These are phyloP conservation scores for Palythoa grandiflora DNA, from an alignment of 92 coral and sea anemone species.

Conservation along the genomic window DNA sequence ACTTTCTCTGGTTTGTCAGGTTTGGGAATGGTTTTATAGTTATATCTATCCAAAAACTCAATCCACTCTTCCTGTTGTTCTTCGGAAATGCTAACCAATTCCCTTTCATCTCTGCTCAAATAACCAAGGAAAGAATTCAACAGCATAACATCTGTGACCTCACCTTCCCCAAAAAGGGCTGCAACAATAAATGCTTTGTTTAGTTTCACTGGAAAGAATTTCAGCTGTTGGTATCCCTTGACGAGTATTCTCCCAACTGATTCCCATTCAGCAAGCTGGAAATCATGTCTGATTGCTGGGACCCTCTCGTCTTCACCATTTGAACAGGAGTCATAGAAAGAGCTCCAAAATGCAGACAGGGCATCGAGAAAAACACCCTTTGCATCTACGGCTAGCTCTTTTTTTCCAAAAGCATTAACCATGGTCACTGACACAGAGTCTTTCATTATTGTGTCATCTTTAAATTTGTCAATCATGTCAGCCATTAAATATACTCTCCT, in stretches of 20 bases:
- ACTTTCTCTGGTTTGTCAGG: too few relatives aligned
- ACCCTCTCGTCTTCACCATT: constrained; percentile 67
- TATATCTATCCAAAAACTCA: constrained; percentile 57
- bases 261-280: constrained; percentile 63
- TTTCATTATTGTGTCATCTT: constrained; percentile 54
- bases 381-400: constrained; percentile 64
- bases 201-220: constrained; percentile 53
- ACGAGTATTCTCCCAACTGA: constrained; percentile 56
- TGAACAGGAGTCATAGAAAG: constrained; percentile 63
- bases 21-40: constrained; percentile 57
- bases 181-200: constrained; percentile 50
- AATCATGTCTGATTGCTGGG: constrained; percentile 67
- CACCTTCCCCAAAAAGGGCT: constrained; percentile 55
- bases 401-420: constrained; percentile 72
- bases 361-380: constrained; percentile 75
- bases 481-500: constrained; percentile 46
- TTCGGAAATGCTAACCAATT: constrained; percentile 44
- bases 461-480: constrained; percentile 65
- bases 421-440: constrained; percentile 51
- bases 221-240: constrained; percentile 57
- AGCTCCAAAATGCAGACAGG: constrained; percentile 67
- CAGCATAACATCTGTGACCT: constrained; percentile 39
- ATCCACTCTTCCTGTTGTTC: constrained; percentile 58
- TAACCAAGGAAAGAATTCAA: constrained; percentile 55
- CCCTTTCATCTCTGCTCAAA: constrained; percentile 68